Evolutionary conservation across 2,113 vertebrate genomes (phyloP).

Genomic region (Tyrannus savana): DNA sequence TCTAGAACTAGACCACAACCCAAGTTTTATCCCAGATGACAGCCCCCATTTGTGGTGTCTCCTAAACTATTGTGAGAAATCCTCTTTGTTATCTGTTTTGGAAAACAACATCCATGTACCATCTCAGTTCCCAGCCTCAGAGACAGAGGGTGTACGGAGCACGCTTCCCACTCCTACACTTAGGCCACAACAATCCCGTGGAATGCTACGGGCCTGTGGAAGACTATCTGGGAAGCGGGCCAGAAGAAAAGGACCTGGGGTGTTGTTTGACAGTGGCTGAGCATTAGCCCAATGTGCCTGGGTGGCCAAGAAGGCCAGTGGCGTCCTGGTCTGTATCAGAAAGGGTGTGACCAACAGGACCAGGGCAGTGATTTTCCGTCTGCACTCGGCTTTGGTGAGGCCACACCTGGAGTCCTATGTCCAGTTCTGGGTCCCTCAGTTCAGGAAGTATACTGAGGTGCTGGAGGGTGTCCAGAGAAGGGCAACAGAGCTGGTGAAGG

Average conservation of each 20-base stretch:
- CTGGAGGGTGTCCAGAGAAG: background rate
- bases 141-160: background rate
- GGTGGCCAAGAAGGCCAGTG: background rate
- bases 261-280: fast-evolving
- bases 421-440: background rate
- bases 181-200: background rate
- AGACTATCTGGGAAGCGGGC: background rate
- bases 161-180: fast-evolving
- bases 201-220: background rate
- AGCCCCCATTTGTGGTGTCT: background rate
- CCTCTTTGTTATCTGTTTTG: background rate
- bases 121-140: background rate
- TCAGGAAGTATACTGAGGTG: background rate
- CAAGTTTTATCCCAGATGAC: background rate
- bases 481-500: background rate
- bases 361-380: background rate
- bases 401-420: background rate
- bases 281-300: background rate
- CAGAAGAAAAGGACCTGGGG: background rate
- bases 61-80: background rate
- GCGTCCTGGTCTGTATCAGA: background rate
- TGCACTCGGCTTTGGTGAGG: background rate
- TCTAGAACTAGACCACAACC: background rate
- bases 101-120: background rate
- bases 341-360: background rate